These are phyloP conservation scores for Coryphaenoides rupestris DNA, from an alignment of 2,113 vertebrate species.

Conservation along the genomic window DNA sequence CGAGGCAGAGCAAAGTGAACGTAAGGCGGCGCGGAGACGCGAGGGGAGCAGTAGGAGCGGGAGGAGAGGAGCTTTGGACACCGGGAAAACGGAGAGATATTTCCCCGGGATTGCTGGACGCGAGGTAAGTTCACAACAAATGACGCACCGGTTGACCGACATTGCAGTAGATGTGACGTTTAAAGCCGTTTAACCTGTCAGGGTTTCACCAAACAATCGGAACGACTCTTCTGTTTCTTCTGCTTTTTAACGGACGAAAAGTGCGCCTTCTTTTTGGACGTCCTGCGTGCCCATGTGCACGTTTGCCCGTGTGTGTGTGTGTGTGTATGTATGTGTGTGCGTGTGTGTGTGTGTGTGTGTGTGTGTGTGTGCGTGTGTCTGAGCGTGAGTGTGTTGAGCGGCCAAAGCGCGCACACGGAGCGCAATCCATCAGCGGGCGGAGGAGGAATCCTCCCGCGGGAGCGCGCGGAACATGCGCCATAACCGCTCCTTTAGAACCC, in stretches of 20 bases:
- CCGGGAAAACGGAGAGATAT: conserved; percentile 31
- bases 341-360: conserved; percentile 29
- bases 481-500: no score
- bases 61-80: not conserved
- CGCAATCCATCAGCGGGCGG: conserved; percentile 78
- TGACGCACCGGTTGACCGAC: not conserved
- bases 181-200: no score
- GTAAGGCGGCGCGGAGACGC: conserved; percentile 82
- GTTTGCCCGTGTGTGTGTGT: no score
- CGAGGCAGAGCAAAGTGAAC: conserved; percentile 92
- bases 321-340: no score
- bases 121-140: conserved; percentile 80
- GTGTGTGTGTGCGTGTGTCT: conserved; percentile 35
- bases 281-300: conserved; percentile 18
- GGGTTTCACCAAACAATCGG: no score
- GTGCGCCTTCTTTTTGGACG: conserved; percentile 5
- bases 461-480: no score
- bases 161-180: no score
- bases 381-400: conserved; percentile 72
- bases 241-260: conserved; percentile 21
- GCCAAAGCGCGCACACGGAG: conserved; percentile 65
- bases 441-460: no score
- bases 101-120: conserved; percentile 59
- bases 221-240: not conserved
- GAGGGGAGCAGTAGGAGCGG: conserved; percentile 47